Conservation (phyloP, 2,797 vertebrate genomes). For the Chaetodon trifasciatus region DNA sequence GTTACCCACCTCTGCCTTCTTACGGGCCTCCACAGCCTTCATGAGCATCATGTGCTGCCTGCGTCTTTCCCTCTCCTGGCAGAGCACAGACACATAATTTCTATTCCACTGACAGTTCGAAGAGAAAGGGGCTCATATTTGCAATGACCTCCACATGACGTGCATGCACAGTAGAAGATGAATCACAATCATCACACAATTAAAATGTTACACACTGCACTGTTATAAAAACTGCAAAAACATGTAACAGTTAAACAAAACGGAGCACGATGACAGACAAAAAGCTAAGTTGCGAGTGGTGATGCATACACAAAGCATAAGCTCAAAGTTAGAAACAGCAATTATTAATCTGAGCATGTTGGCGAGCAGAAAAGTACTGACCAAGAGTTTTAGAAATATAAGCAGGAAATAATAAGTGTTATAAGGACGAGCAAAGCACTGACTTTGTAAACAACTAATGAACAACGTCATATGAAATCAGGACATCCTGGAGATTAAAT, state of each 20-base stretch:
- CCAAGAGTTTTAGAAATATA: constrained; percentile 79
- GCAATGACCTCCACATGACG: constrained; percentile 13
- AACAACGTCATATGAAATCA: constrained; percentile 15
- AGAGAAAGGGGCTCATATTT: constrained; percentile 29
- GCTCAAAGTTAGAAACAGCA: constrained; percentile 89
- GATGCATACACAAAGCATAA: constrained; percentile 87
- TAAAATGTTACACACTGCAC: constrained; percentile 11
- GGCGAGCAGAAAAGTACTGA: constrained; percentile 86
- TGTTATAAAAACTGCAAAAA: constrained; percentile 85
- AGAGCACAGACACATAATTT: constrained; percentile 54
- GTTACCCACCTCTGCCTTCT: constrained; percentile 92
- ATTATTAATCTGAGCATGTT: constrained; percentile 88
- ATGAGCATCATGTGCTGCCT: constrained; percentile 96
- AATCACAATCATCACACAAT: constrained; percentile 17
- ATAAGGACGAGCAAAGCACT: constrained; percentile 42
- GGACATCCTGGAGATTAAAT: background rate
- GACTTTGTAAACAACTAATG: constrained; percentile 9
- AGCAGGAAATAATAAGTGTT: constrained; percentile 33
- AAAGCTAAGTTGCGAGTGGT: constrained; percentile 87
- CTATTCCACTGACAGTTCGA: constrained; percentile 34
- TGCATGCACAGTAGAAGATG: constrained; percentile 81
- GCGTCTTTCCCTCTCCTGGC: constrained; percentile 94
- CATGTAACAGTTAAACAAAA: constrained; percentile 73
- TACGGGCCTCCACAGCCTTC: constrained; percentile 96
- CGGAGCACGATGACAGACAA: constrained; percentile 83